Evolutionary conservation across 2,888 invertebrate species (phyloP).

Genomic region (Mantis religiosa): DNA sequence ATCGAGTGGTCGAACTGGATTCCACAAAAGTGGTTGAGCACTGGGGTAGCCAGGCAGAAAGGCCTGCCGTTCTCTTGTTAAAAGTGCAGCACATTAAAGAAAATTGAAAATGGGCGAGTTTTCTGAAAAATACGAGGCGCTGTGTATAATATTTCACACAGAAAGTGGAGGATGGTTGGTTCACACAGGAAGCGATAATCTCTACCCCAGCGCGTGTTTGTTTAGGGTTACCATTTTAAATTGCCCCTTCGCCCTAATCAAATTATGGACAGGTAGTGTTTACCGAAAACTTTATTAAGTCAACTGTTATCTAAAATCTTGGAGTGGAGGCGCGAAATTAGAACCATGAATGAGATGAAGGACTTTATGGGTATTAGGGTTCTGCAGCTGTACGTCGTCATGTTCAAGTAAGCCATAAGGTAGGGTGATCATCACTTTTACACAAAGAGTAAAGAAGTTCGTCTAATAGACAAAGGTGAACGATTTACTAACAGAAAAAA

Average conservation of each 20-base stretch:
- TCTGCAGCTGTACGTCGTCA: not conserved
- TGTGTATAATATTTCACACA: not conserved
- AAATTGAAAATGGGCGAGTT: not conserved
- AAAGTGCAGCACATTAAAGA: not conserved
- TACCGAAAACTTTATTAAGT: not conserved
- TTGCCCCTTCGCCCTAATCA: not conserved
- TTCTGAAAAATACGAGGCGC: not conserved
- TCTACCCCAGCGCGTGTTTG: not conserved
- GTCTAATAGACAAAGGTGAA: no score
- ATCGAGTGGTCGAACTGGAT: no score
- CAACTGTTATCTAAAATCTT: not conserved
- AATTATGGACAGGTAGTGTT: not conserved
- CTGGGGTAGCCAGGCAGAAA: not conserved
- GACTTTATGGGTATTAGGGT: not conserved
- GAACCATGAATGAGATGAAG: not conserved
- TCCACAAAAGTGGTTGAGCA: not conserved
- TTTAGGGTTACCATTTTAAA: not conserved
- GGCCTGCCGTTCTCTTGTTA: not conserved
- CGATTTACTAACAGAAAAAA: no score
- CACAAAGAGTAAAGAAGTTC: no score
- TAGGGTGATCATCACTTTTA: no score
- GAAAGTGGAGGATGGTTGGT: not conserved
- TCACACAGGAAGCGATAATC: not conserved
- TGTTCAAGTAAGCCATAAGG: not conserved
- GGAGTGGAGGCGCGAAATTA: not conserved